Percentiles rank a stretch among this genome's conserved stretches.
Evolutionary conservation across 2,888 invertebrate genomes (phyloP).

Genomic region (Chrysotoxum bicinctum): DNA sequence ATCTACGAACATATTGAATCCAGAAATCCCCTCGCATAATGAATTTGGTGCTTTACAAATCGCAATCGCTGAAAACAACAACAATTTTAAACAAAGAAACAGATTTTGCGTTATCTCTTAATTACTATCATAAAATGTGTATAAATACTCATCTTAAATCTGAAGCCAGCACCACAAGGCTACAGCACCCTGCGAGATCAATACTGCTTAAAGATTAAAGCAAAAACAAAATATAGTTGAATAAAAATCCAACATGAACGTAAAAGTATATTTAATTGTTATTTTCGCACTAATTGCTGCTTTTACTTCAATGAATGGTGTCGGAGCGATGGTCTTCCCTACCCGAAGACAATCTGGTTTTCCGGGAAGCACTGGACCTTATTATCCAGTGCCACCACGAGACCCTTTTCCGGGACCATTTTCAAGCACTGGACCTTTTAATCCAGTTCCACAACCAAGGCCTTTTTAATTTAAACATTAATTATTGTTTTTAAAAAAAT

Average conservation of each 20-base stretch:
- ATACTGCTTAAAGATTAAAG: not conserved
- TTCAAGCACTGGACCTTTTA: no score
- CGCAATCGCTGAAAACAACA: not conserved
- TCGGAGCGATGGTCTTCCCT: not conserved
- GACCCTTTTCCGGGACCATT: no score
- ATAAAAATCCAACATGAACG: not conserved
- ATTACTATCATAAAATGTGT: not conserved
- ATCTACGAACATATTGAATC: no score
- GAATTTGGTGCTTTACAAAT: not conserved
- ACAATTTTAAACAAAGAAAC: not conserved
- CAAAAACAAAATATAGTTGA: not conserved
- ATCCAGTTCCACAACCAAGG: no score
- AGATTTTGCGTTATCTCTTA: not conserved
- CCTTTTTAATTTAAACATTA: no score
- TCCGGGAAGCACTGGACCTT: not conserved
- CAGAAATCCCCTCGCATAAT: not conserved
- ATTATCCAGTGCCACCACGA: no score
- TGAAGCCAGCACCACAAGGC: not conserved
- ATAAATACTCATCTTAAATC: not conserved
- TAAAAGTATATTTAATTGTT: not conserved
- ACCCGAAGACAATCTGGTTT: not conserved
- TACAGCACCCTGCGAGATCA: not conserved
- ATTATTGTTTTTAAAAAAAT: no score
- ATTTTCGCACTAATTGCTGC: not conserved
- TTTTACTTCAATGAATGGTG: not conserved